A percentile compares a stretch with the other conserved stretches of the same genome.
phyloP scores from a whole-genome alignment of 2,888 invertebrate genomes.

The Eulithis prunata region DNA sequence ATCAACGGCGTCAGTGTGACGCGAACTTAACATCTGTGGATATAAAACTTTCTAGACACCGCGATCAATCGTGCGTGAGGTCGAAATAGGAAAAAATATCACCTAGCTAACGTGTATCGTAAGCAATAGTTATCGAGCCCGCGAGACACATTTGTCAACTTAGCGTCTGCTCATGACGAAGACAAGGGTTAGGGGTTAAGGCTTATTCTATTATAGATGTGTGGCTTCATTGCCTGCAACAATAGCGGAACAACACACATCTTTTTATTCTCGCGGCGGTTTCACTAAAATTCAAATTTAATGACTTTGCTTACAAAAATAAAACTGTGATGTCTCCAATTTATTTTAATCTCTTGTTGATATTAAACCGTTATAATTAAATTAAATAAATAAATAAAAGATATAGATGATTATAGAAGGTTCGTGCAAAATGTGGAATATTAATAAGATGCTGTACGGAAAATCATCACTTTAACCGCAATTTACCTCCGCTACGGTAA shows the following conservation, averaged over 20 bases:
- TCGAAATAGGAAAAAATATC: conserved; percentile 11
- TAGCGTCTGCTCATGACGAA: conserved; percentile 30
- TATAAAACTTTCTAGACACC: conserved; percentile 13
- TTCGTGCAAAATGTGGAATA: too few relatives aligned
- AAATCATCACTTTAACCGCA: too few relatives aligned
- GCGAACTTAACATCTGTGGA: conserved; percentile 4
- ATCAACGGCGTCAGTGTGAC: not conserved
- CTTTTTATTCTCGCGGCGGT: not conserved
- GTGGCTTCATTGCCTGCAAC: not conserved
- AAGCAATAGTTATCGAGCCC: conserved; percentile 34
- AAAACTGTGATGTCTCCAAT: too few relatives aligned
- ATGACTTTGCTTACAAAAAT: too few relatives aligned
- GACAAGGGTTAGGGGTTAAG: conserved; percentile 31
- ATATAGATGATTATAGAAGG: too few relatives aligned
- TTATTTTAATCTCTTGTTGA: too few relatives aligned
- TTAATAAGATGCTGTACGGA: too few relatives aligned
- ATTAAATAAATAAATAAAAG: too few relatives aligned
- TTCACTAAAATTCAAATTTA: not conserved
- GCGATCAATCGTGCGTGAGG: conserved; percentile 16
- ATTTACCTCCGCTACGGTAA: too few relatives aligned
- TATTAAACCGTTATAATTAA: too few relatives aligned
- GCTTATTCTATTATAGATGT: not conserved
- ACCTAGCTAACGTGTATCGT: conserved; percentile 21
- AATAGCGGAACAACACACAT: not conserved
- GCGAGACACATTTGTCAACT: conserved; percentile 37